phyloP scores from a whole-genome alignment of 2,113 vertebrate species.

The Oryzias curvinotus region DNA sequence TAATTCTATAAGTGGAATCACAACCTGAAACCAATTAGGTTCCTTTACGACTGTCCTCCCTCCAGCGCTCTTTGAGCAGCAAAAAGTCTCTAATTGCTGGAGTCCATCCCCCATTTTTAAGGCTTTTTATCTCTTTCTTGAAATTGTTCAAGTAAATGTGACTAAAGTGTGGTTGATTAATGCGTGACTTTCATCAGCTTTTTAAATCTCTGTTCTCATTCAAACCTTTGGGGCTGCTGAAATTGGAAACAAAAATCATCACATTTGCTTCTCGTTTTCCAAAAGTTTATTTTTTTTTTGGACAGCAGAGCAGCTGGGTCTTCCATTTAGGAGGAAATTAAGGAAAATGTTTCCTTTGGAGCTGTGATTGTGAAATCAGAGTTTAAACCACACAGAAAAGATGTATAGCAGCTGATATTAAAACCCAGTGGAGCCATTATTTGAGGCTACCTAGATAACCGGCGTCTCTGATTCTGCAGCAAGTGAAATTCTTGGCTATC shows the following conservation, averaged over 20 bases:
- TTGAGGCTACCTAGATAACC: conserved; percentile 54
- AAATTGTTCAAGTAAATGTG: conserved; percentile 59
- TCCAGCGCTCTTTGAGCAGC: conserved; percentile 61
- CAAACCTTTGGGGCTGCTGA: conserved; percentile 14
- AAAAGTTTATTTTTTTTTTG: conserved; percentile 6
- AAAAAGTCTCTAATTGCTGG: conserved; percentile 66
- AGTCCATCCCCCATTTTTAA: conserved; percentile 41
- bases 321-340: conserved; percentile 20
- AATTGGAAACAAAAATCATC: conserved; percentile 2
- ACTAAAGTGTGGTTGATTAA: conserved; percentile 52
- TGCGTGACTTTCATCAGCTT: conserved; percentile 49
- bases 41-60: conserved; percentile 48
- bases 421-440: conserved; percentile 58
- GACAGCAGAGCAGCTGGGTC: neutral
- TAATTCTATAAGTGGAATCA: conserved; percentile 45
- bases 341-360: conserved; percentile 38
- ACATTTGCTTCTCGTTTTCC: conserved; percentile 1
- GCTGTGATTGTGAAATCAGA: conserved; percentile 16
- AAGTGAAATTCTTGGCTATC: conserved; percentile 52
- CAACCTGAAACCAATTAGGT: conserved; percentile 66
- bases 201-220: conserved; percentile 25
- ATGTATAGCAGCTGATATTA: conserved; percentile 47
- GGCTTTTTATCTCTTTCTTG: conserved; percentile 54
- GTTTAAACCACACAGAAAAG: conserved; percentile 45
- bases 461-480: conserved; percentile 41